These are phyloP conservation scores for Rhinolophus sinicus DNA, from an alignment of 2,113 vertebrate species.

Conservation along the genomic window DNA sequence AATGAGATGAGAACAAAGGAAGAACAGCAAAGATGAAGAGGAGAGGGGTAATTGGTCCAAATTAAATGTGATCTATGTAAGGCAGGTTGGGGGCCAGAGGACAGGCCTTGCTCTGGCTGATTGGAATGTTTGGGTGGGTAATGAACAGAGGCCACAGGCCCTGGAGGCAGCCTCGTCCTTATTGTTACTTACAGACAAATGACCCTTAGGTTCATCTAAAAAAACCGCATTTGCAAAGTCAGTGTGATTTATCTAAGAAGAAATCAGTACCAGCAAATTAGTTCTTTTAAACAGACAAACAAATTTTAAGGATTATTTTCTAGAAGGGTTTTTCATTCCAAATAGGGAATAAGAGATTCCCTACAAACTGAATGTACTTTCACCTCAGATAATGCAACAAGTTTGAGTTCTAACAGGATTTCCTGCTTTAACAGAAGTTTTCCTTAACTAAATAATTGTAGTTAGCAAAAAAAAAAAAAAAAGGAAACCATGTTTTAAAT, in stretches of 20 bases:
- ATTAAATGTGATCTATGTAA: background rate
- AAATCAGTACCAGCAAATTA: conserved; percentile 35
- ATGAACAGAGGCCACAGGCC: background rate
- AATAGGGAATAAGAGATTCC: background rate
- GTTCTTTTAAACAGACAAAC: background rate
- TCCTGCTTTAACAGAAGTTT: conserved; percentile 2
- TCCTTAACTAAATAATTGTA: conserved; percentile 3
- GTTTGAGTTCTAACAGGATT: conserved; percentile 49
- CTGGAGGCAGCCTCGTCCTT: background rate
- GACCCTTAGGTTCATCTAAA: background rate
- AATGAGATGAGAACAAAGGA: background rate
- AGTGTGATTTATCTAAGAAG: conserved; percentile 21
- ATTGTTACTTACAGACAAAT: background rate
- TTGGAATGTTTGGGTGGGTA: background rate
- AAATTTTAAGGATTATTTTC: background rate
- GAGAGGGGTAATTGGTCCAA: background rate
- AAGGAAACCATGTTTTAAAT: background rate
- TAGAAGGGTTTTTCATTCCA: conserved; percentile 33
- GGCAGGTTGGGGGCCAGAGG: background rate
- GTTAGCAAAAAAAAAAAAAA: conserved; percentile 37
- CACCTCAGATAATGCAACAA: conserved; percentile 32
- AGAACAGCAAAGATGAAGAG: background rate
- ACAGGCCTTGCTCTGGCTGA: background rate
- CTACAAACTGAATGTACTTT: background rate
- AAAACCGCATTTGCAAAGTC: conserved; percentile 31